These are phyloP conservation scores for Galeopterus variegatus DNA, from an alignment of 2,113 vertebrate species.

Conservation along the genomic window DNA sequence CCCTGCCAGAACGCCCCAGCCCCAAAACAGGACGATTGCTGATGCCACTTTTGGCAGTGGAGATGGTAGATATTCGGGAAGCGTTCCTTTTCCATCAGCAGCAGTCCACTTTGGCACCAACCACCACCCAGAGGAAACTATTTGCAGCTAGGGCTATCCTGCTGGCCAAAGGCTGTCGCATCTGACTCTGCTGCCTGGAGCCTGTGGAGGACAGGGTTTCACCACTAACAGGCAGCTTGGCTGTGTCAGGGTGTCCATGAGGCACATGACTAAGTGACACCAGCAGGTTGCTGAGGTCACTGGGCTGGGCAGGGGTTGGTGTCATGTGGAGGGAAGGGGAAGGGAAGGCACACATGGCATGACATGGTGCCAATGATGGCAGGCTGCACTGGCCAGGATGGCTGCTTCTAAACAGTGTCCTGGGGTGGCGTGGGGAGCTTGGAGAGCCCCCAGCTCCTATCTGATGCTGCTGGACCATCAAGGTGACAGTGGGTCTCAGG, in stretches of 20 bases:
- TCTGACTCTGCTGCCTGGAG: background rate
- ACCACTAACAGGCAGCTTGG: background rate
- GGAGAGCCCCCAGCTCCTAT: no score
- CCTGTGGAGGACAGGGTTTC: no score
- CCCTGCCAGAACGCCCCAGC: background rate
- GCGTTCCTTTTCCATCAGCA: no score
- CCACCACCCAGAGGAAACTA: background rate
- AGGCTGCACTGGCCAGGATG: no score
- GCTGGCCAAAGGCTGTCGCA: background rate
- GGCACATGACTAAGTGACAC: no score
- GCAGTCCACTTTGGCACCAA: no score
- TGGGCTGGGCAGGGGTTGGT: background rate
- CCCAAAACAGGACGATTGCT: accelerated
- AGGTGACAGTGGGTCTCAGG: background rate
- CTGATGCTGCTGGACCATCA: background rate
- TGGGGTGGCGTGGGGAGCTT: background rate
- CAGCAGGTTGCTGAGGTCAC: background rate
- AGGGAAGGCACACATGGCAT: no score
- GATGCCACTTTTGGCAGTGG: background rate
- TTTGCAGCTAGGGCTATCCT: background rate
- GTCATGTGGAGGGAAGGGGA: no score
- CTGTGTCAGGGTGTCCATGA: background rate
- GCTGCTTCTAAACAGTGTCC: background rate
- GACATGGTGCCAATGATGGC: no score
- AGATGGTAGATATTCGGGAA: no score